Evolutionary conservation across 2,888 invertebrate species (phyloP).

Genomic region (Heliconius erato): DNA sequence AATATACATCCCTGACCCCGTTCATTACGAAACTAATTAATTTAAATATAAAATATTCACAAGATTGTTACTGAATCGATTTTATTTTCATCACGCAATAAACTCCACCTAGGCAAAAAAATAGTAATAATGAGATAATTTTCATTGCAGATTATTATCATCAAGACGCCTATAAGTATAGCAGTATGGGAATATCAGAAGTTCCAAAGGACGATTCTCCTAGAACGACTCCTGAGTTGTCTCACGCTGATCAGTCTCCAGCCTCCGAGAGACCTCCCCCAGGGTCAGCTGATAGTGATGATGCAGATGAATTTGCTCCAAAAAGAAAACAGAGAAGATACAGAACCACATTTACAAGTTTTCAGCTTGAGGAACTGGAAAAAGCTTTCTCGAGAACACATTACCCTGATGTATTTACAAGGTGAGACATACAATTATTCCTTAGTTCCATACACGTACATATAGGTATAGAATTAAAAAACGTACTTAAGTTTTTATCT

Average conservation of each 20-base stretch:
- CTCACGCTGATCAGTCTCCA: slow-evolving; percentile 76
- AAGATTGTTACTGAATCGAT: slow-evolving; percentile 12
- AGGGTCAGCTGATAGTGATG: slow-evolving; percentile 88
- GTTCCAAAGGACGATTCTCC: slow-evolving; percentile 72
- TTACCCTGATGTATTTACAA: slow-evolving; percentile 99
- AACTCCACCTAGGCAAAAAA: background rate
- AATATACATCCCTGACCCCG: slow-evolving; percentile 44
- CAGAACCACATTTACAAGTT: slow-evolving; percentile 97
- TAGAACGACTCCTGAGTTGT: slow-evolving; percentile 77
- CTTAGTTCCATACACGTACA: background rate
- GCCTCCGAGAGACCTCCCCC: slow-evolving; percentile 82
- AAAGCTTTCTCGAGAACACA: slow-evolving; percentile 99
- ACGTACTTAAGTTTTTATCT: background rate
- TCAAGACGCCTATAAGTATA: slow-evolving; percentile 73
- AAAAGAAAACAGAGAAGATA: slow-evolving; percentile 96
- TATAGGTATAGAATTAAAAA: background rate
- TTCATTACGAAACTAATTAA: slow-evolving; percentile 23
- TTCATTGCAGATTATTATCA: slow-evolving; percentile 75
- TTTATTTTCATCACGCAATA: slow-evolving; percentile 25
- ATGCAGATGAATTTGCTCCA: slow-evolving; percentile 92
- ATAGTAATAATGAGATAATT: background rate
- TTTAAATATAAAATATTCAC: slow-evolving; percentile 28
- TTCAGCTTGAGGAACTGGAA: slow-evolving; percentile 97
- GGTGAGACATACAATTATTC: slow-evolving; percentile 82
- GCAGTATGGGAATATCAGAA: slow-evolving; percentile 77